Evolutionary conservation across 2,113 vertebrate genomes (phyloP).

Genomic region (Eolophus roseicapilla): DNA sequence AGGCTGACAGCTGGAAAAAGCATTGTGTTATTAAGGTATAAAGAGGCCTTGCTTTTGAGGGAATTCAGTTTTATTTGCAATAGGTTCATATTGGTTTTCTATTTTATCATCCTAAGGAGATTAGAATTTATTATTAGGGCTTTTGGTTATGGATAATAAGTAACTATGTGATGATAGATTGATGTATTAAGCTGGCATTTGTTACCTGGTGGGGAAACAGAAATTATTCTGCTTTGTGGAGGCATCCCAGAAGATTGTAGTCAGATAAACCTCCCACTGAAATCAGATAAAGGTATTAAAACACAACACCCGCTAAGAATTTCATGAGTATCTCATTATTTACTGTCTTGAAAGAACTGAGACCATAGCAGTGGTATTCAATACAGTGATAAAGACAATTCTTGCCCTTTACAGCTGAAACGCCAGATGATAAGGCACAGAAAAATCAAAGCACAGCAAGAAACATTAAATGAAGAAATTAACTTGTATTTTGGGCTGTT

Average conservation of each 20-base stretch:
- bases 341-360: slow-evolving; percentile 5
- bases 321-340: slow-evolving; percentile 44
- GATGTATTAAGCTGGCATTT: slow-evolving; percentile 25
- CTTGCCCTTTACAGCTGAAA: slow-evolving; percentile 30
- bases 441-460: slow-evolving; percentile 44
- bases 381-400: neutral
- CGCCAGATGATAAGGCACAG: neutral
- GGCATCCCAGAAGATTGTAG: neutral
- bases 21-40: neutral
- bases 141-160: neutral
- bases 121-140: slow-evolving; percentile 8
- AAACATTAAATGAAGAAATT: slow-evolving; percentile 13
- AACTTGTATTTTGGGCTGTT: neutral
- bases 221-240: slow-evolving; percentile 25
- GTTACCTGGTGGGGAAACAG: slow-evolving; percentile 24
- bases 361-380: neutral
- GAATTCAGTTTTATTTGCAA: slow-evolving; percentile 28
- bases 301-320: neutral
- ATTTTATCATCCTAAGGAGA: slow-evolving; percentile 10
- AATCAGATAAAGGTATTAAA: slow-evolving; percentile 33
- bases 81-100: neutral
- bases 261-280: slow-evolving; percentile 34
- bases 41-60: slow-evolving; percentile 5
- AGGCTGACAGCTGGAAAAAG: neutral
- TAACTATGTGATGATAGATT: slow-evolving; percentile 4